A percentile compares a stretch with the other conserved stretches of the same genome.
phyloP scores from a whole-genome alignment of 2,797 vertebrate species.

The Erethizon dorsatum region DNA sequence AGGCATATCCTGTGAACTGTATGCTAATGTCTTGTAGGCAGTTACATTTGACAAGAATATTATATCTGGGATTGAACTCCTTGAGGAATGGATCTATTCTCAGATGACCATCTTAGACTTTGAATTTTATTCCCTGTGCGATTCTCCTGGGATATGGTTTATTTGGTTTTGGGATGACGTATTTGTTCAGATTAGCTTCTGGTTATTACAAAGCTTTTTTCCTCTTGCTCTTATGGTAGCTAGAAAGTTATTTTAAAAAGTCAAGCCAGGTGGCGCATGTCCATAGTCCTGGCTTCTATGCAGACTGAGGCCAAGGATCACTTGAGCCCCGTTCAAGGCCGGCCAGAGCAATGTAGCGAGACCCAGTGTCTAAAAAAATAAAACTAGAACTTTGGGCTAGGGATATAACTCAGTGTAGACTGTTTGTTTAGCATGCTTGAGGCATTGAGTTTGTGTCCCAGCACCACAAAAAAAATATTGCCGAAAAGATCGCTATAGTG shows the following conservation, averaged over 20 bases:
- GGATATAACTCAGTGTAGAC: not conserved
- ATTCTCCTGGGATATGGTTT: slow-evolving; percentile 64
- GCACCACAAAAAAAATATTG: not conserved
- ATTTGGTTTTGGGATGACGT: slow-evolving; percentile 71
- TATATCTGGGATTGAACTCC: slow-evolving; percentile 62
- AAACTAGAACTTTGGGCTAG: not conserved
- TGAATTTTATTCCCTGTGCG: not conserved
- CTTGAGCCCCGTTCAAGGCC: not conserved
- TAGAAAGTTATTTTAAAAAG: slow-evolving; percentile 72
- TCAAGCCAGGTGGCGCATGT: not conserved
- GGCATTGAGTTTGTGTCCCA: not conserved
- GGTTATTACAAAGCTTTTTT: slow-evolving; percentile 23
- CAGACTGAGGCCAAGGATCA: not conserved
- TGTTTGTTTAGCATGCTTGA: not conserved
- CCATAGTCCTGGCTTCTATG: not conserved
- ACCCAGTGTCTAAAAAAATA: not conserved
- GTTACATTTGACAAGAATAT: slow-evolving; percentile 10
- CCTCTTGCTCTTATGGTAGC: not conserved
- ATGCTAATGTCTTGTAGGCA: slow-evolving; percentile 30
- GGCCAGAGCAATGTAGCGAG: not conserved
- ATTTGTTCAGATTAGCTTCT: slow-evolving; percentile 64
- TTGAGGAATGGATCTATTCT: slow-evolving; percentile 2
- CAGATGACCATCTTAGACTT: slow-evolving; percentile 64
- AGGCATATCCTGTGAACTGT: not conserved
- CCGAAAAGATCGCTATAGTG: not conserved